A percentile compares a stretch with the other conserved stretches of the same genome.
Evolutionary conservation across 1,140 invertebrate species (phyloP).

Genomic region (Acromyrmex heyeri): DNA sequence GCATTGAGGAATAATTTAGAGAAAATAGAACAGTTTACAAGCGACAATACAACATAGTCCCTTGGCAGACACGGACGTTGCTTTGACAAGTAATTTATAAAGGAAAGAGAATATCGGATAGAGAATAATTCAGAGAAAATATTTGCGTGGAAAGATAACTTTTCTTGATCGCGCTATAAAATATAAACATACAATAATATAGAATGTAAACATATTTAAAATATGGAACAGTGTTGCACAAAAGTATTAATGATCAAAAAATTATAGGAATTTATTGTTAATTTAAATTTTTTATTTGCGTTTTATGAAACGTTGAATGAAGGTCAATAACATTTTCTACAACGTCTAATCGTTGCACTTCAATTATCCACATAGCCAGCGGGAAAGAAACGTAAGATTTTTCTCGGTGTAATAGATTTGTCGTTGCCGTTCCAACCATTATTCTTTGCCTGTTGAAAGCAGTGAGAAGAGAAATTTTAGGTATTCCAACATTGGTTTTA

Average conservation of each 20-base stretch:
- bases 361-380: not conserved
- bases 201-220: not conserved
- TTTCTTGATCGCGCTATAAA: not conserved
- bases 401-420: conserved; percentile 47
- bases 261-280: not conserved
- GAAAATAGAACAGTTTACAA: conserved; percentile 33
- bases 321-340: not conserved
- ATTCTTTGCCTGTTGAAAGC: conserved; percentile 34
- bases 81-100: conserved; percentile 53
- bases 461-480: conserved; percentile 47
- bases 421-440: conserved; percentile 39
- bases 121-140: conserved; percentile 27
- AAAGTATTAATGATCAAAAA: not conserved
- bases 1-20: conserved; percentile 50
- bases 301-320: not conserved
- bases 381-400: conserved; percentile 19
- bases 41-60: conserved; percentile 13
- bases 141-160: conserved; percentile 6
- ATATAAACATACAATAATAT: not conserved
- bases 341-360: conserved; percentile 36
- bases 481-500: conserved; percentile 53
- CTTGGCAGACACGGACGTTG: conserved; percentile 6
- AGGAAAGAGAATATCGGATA: not conserved
- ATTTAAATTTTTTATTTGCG: not conserved
- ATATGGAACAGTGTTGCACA: not conserved